Percentiles rank a stretch among this genome's conserved stretches.
These are phyloP conservation scores for Dynastes maya DNA, from an alignment of 2,888 invertebrate genomes.

Conservation along the genomic window DNA sequence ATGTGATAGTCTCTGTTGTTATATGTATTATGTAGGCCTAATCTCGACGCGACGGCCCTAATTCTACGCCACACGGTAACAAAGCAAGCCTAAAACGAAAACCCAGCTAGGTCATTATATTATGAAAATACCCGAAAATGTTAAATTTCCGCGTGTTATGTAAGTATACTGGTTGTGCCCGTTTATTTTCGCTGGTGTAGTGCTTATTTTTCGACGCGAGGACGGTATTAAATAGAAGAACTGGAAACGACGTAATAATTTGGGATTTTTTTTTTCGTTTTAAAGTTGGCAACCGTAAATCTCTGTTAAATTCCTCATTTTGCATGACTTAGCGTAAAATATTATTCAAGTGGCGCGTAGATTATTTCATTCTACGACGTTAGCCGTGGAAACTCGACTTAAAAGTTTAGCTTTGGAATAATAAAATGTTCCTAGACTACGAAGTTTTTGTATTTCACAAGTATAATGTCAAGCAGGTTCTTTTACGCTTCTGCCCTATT, in stretches of 20 bases:
- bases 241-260: background rate
- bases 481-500: no score
- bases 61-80: background rate
- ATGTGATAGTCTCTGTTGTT: no score
- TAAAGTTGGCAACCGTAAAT: background rate
- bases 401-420: no score
- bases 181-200: background rate
- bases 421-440: no score
- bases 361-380: no score
- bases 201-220: background rate
- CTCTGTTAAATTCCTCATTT: background rate
- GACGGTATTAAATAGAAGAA: background rate
- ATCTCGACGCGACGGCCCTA: no score
- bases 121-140: no score
- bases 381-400: no score
- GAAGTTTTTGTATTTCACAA: no score
- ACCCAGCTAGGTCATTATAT: background rate
- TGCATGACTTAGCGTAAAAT: background rate
- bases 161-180: no score
- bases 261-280: background rate
- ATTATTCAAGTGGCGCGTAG: background rate
- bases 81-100: background rate
- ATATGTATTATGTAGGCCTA: no score
- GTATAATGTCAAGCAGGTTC: no score
- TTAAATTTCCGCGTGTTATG: slow-evolving; percentile 1